A percentile compares a stretch with the other conserved stretches of the same genome.
Conservation (phyloP, 2,888 invertebrate genomes). For the Liodrosophila aerea region DNA sequence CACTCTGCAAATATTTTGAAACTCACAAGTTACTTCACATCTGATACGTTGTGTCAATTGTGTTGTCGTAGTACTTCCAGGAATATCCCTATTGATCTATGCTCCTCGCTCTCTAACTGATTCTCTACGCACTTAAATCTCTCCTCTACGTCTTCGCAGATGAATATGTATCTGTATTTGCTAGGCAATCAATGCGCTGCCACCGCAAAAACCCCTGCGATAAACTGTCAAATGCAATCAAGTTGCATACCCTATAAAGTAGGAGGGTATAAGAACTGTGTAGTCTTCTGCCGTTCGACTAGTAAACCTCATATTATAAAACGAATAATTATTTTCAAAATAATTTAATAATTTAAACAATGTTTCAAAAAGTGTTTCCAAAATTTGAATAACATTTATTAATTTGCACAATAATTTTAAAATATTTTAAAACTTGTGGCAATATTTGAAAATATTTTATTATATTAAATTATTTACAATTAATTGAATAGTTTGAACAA, state of each 20-base stretch:
- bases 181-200: conserved; percentile 40
- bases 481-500: too few relatives aligned
- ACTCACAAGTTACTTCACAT: conserved; percentile 25
- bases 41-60: conserved; percentile 10
- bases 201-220: conserved; percentile 54
- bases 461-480: too few relatives aligned
- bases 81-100: conserved; percentile 42
- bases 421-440: too few relatives aligned
- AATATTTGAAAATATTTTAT: too few relatives aligned
- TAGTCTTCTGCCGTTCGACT: too few relatives aligned
- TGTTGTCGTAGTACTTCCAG: conserved; percentile 37
- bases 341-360: too few relatives aligned
- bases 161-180: neutral
- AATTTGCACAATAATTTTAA: too few relatives aligned
- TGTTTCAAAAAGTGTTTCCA: too few relatives aligned
- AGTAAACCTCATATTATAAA: too few relatives aligned
- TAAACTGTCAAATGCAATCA: conserved; percentile 60
- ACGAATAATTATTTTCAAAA: too few relatives aligned
- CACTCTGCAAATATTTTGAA: conserved; percentile 61
- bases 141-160: neutral
- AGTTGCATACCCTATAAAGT: conserved; percentile 12
- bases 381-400: too few relatives aligned
- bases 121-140: conserved; percentile 20
- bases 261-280: too few relatives aligned
- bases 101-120: conserved; percentile 25